Evolutionary conservation across 2,797 vertebrate species (phyloP).

Genomic region (Poeciliopsis infans): DNA sequence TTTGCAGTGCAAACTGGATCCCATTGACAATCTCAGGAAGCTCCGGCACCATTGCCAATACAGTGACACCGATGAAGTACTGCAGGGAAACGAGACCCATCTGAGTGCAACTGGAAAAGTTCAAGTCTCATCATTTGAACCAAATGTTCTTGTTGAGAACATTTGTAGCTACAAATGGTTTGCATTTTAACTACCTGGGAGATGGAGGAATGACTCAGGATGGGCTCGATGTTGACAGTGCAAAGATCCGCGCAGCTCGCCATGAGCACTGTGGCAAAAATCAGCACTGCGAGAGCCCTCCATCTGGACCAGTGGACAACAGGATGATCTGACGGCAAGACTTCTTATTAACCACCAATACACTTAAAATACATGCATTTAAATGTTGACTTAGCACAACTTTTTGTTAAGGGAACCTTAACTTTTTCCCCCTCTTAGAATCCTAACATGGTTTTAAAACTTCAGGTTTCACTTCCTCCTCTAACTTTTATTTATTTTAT

Average conservation of each 20-base stretch:
- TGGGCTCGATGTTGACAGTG: slow-evolving; percentile 89
- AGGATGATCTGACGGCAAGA: slow-evolving; percentile 69
- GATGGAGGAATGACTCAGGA: slow-evolving; percentile 82
- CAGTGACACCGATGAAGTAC: slow-evolving; percentile 91
- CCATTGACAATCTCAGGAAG: slow-evolving; percentile 91
- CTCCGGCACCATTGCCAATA: slow-evolving; percentile 91
- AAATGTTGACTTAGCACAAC: neutral
- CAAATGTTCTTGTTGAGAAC: neutral
- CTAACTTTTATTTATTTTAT: neutral
- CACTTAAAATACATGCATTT: neutral
- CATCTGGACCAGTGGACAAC: slow-evolving; percentile 85
- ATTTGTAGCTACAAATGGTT: neutral
- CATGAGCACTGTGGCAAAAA: slow-evolving; percentile 86
- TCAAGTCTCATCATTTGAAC: neutral
- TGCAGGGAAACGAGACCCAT: slow-evolving; percentile 46
- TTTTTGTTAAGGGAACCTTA: neutral
- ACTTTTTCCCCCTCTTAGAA: neutral
- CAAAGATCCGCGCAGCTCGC: slow-evolving; percentile 90
- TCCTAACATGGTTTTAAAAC: neutral
- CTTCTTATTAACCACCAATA: neutral
- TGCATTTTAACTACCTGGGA: slow-evolving; percentile 80
- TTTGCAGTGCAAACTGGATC: slow-evolving; percentile 92
- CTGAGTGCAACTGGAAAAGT: neutral
- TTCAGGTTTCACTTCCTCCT: neutral
- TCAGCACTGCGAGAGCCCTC: slow-evolving; percentile 81